Evolutionary conservation across 2,797 vertebrate species (phyloP).

Genomic region (Liparis tanakae): DNA sequence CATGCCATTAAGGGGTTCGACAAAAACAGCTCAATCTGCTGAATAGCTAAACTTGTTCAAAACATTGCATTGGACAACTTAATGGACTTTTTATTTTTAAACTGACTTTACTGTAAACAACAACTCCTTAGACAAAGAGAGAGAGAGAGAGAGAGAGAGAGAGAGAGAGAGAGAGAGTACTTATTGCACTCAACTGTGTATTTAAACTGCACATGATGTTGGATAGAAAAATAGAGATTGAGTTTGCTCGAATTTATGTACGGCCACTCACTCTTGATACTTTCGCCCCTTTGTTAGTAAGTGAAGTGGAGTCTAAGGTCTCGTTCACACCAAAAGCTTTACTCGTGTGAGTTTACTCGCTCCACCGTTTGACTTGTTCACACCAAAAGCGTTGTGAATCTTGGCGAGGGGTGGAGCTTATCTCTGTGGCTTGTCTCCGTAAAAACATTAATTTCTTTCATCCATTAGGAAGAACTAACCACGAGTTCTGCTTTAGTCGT

Average conservation of each 20-base stretch:
- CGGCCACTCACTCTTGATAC: not conserved
- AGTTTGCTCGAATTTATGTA: not conserved
- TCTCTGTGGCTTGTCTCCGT: too few species aligned
- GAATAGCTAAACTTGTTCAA: slow-evolving; percentile 38
- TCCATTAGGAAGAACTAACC: too few species aligned
- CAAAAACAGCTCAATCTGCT: slow-evolving; percentile 66
- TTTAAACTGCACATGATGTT: not conserved
- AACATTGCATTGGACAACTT: slow-evolving; percentile 33
- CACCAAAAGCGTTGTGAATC: too few species aligned
- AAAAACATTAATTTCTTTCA: too few species aligned
- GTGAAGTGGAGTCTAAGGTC: not conserved
- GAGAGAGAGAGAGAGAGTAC: not conserved
- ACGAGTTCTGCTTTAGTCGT: too few species aligned
- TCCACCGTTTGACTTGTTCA: too few species aligned
- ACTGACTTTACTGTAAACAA: slow-evolving; percentile 18
- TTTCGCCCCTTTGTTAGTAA: not conserved
- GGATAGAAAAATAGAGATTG: slow-evolving; percentile 15
- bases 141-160: not conserved
- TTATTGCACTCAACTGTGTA: slow-evolving; percentile 21
- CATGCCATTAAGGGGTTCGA: slow-evolving; percentile 46
- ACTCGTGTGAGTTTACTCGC: too few species aligned
- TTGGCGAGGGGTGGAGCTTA: too few species aligned
- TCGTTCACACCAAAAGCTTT: too few species aligned
- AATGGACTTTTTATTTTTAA: slow-evolving; percentile 38
- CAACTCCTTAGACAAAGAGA: slow-evolving; percentile 3